phyloP scores from a whole-genome alignment of 1,140 invertebrate genomes.

The Drosophila setifemur region DNA sequence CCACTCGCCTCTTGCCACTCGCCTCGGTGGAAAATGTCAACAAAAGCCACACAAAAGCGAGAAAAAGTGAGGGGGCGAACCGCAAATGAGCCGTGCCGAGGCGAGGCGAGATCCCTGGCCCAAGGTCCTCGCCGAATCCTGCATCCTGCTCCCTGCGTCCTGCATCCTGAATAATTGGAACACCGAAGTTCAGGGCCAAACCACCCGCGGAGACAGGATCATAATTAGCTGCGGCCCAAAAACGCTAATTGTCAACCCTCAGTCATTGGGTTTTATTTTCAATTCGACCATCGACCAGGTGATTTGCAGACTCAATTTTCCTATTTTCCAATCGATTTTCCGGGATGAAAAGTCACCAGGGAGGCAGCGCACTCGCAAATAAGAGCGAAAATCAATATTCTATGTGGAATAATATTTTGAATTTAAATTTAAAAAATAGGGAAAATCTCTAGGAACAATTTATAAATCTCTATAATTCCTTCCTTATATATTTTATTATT shows the following conservation, averaged over 20 bases:
- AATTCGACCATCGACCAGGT: constrained; percentile 22
- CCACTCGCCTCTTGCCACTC: constrained; percentile 12
- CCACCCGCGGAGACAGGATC: constrained; percentile 54
- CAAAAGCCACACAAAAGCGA: background rate
- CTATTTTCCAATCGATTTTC: background rate
- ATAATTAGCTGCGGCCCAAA: constrained; percentile 71
- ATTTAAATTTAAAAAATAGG: too few relatives aligned
- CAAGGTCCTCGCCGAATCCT: too few relatives aligned
- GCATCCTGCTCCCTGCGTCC: too few relatives aligned
- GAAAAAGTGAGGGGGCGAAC: constrained; percentile 44
- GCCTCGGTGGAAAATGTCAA: constrained; percentile 60
- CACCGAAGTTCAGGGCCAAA: background rate
- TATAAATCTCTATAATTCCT: background rate
- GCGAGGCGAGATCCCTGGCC: too few relatives aligned
- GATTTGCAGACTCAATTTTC: constrained; percentile 14
- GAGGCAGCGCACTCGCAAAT: too few relatives aligned
- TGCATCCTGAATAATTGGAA: too few relatives aligned
- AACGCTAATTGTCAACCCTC: constrained; percentile 51
- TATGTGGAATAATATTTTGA: background rate
- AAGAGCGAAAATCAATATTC: too few relatives aligned
- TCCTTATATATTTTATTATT: background rate
- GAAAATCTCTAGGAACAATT: too few relatives aligned
- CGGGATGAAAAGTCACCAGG: too few relatives aligned
- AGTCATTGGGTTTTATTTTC: background rate
- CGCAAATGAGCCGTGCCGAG: constrained; percentile 27